Base-by-base conservation (phyloP, 2,797 vertebrate genomes). In the Tragelaphus oryx region DNA sequence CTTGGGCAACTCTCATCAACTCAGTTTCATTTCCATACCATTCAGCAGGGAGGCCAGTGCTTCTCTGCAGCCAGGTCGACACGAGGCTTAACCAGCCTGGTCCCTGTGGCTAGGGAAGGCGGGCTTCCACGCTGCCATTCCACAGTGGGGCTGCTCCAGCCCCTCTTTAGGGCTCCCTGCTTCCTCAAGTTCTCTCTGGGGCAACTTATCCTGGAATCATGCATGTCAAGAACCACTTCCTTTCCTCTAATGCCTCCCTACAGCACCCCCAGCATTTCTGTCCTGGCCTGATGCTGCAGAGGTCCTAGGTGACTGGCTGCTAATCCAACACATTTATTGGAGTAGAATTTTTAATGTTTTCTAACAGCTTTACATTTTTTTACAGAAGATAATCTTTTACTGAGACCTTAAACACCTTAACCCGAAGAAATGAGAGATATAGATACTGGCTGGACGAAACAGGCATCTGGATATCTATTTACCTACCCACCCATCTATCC, bases 1-100 rank as follows among this genome's bases (percentile, higher is more conserved):
- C 93, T 93, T 93, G 95, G 97, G 97, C 96, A 87, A 97, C 95
- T 93, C 89, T 97, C 88, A 86, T 76, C 93, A 93, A 96, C 91
- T 96, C 87, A 0, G 82, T 80, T 94, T 96, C 86, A 75, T 85
- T 89, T 91, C 2, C 0, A 62, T 44, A 12, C 83, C 59, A 4
- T 52, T 80, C 89, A 76, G 65, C 1, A 76, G 68, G 87, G 87
- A 95, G 71, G 17, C 74, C 2, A n/a, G 62, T 13, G 37, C 62
- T 76, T 50, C 30, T 48, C 74, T 8, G 44, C 30, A 89, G 95
- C 52, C 18, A 30, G 75, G 93, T 37, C 28, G 3, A 37, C 9
- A 1, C 2, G 62, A 44, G 41, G 28, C 24, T 65, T 48, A 85
- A 6, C 30, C 9, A 57, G 62, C 54, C 78, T 22, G 1, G 14